Base-by-base conservation (phyloP, 1,140 invertebrate species). In the Trichonephila inaurata region DNA sequence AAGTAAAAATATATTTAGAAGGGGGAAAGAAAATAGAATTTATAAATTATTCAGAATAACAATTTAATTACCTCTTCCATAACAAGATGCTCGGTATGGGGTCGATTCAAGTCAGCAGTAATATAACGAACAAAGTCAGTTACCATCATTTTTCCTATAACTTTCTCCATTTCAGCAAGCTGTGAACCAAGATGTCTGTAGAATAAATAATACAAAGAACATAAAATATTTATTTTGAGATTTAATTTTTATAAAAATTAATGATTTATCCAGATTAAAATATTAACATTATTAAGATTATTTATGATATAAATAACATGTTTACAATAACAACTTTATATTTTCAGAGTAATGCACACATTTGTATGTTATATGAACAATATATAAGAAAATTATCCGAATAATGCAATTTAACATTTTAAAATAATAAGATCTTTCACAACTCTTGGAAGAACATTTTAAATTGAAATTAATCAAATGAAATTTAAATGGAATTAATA, bases 121-220 rank as follows among this genome's bases (percentile, higher is more conserved):
- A 98, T 97, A 95, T 99, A 99, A 94, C 98, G 97, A 95, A 98
- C 97, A 96, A 99, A 99, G 96, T 99, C 99, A 83, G 98, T 98
- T 87, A 97, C 97, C 94, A 99, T 97, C 98, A 99, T 99, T 96
- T 99, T 99, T 95, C 99, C 98, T 95, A 99, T 99, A 8, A 99
- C 96, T 95, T 98, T 97, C 95, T 99, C 98, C 97, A 99, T 98
- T 97, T 99, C 99, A 94, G 97, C 97, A n/a, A 99, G 96, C 96
- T 99, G 99, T 82, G 98, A 98, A 94, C 98, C 98, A 94, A 99
- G 96, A 96, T 99, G 98, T 95, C 99, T 97, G 95, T 72, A 95
- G 94, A 44, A 51, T 40, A 58, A 58, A n/a, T 72, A 21, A 64
- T 16, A 64, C n/a, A 21, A 64, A 64, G 6, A 10, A 21, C 5